Conservation (phyloP, 2,888 invertebrate species). For the Apodemia arnacis region DNA sequence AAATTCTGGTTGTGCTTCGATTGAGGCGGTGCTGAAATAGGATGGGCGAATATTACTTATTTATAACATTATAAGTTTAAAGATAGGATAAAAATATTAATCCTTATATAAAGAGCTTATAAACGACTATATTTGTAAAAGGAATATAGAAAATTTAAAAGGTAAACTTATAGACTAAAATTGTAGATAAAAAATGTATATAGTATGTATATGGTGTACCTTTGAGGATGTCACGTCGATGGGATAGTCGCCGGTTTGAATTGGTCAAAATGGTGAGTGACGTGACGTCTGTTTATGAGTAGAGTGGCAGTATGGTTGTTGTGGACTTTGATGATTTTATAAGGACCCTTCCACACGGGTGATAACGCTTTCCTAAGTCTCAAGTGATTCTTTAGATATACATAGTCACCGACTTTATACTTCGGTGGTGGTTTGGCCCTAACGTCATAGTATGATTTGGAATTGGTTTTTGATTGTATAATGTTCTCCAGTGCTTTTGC, state of each 20-base stretch:
- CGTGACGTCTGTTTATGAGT: conserved; percentile 1
- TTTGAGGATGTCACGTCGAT: not conserved
- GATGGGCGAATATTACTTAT: not conserved
- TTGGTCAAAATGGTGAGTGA: conserved; percentile 2
- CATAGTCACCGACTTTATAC: not conserved
- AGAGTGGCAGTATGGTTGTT: not conserved
- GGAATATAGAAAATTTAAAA: not conserved
- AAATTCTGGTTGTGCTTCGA: not conserved
- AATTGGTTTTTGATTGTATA: not conserved
- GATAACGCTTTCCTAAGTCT: not conserved
- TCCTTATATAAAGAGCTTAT: not conserved
- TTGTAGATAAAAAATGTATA: not conserved
- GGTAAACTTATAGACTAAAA: not conserved
- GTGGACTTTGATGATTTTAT: not conserved
- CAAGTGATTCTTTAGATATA: not conserved
- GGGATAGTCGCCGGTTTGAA: not conserved
- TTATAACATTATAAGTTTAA: not conserved
- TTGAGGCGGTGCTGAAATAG: not conserved
- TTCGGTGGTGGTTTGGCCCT: not conserved
- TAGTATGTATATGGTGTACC: not conserved
- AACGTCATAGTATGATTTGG: conserved; percentile 13
- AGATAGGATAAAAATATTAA: not conserved
- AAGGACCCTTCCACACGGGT: not conserved
- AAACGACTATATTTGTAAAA: not conserved
- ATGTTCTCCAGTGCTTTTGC: conserved; percentile 16